These are phyloP conservation scores for Natator depressus DNA, from an alignment of 2,113 vertebrate genomes.

Conservation along the genomic window DNA sequence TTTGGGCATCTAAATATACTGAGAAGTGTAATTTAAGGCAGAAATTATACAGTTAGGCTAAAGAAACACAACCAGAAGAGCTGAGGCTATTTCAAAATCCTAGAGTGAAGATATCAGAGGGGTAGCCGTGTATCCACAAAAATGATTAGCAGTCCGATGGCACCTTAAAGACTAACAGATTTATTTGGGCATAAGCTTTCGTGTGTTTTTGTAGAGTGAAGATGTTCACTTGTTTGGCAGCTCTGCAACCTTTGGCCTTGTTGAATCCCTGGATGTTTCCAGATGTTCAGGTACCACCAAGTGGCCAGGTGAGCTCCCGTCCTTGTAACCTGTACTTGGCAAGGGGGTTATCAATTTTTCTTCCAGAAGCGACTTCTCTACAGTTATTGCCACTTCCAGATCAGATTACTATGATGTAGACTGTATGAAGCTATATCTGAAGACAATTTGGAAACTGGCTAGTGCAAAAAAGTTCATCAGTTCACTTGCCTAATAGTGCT, in stretches of 20 bases:
- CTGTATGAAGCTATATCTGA: neutral
- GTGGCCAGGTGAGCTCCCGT: neutral
- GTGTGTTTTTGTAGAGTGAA: neutral
- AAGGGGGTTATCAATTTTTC: neutral
- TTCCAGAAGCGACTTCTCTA: neutral
- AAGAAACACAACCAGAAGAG: neutral
- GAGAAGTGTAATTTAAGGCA: neutral
- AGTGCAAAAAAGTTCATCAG: neutral
- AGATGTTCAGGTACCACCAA: neutral
- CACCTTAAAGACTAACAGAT: no score
- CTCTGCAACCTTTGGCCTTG: neutral
- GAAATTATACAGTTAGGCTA: neutral
- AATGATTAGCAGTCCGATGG: no score
- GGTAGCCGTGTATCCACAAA: no score
- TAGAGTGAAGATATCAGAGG: neutral
- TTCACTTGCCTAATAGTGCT: neutral
- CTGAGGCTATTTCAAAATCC: neutral
- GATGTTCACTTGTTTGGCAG: rapidly evolving
- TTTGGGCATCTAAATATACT: rapidly evolving
- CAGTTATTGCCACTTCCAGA: neutral
- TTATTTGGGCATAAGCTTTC: no score
- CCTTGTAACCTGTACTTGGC: neutral
- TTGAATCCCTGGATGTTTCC: neutral
- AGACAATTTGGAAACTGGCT: neutral
- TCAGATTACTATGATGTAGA: neutral